Base-by-base conservation (phyloP, 2,888 invertebrate species). In the Tetanocera ferruginea region DNA sequence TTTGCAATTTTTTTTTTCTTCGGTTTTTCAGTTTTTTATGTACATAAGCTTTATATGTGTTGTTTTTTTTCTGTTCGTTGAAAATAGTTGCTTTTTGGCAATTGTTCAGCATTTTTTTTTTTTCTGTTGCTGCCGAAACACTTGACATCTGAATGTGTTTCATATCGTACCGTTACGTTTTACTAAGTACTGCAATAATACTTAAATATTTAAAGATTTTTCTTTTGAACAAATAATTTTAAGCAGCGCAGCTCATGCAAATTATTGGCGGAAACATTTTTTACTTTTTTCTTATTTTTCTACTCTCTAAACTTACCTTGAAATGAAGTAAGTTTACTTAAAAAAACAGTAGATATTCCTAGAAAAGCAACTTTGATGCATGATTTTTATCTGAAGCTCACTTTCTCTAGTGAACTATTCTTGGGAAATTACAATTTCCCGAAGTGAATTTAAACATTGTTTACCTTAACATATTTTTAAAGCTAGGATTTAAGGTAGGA, bases 121-220 rank as follows among this genome's bases (percentile, higher is more conserved):
- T 78, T 76, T 80, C 78, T 14, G 1, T 1, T 43, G 43, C 80
- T 77, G 64, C 80, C 80, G 14, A 82, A 81, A 81, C 79, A 74
- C 75, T 79, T 75, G 76, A 80, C 81, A 82, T 81, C 80, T 83
- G 83, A 79, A 79, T 81, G 78, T 77, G 78, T 77, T 81, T 79
- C 78, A 5, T 34, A 17, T 34, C 60, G 62, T 62, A 62, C 49
- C 60, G 19, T 49, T 73, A 43, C 60, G 60, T 34, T 43, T 31
- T 60, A n/a, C 28, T 19, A n/a, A 43, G 43, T 43, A 43, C 43
- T 60, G 11, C 23, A 60, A 60, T 60, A 23, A 28, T 60, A 28
- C 23, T 60, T 60, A 28, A 60, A 60, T 25, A 60, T 25, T 19
- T 19, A 5, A 60, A 28, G 28, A 23, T 60, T 60, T 11, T 60